These are phyloP conservation scores for Orchesella cincta DNA, from an alignment of 1,140 invertebrate species.

Conservation along the genomic window DNA sequence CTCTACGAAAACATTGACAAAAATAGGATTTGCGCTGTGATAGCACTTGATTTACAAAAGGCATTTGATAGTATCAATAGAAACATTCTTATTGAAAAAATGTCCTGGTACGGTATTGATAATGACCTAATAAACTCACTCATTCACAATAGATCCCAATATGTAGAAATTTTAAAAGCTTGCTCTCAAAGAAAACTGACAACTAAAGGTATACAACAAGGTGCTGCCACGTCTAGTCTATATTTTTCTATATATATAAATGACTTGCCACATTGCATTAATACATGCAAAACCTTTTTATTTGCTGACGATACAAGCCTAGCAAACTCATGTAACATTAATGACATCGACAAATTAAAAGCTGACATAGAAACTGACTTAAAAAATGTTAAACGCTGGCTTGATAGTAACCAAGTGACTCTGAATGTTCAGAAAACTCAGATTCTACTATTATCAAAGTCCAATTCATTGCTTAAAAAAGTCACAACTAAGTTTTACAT, in stretches of 20 bases:
- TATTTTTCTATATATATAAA: neutral
- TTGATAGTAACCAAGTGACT: too few species aligned
- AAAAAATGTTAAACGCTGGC: neutral
- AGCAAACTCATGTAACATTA: neutral
- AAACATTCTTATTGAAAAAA: slow-evolving; percentile 54
- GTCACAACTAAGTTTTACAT: too few species aligned
- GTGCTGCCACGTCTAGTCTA: neutral
- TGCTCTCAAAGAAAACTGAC: neutral
- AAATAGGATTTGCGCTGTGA: slow-evolving; percentile 49
- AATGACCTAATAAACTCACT: slow-evolving; percentile 17
- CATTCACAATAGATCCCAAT: slow-evolving; percentile 16
- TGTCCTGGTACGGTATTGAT: slow-evolving; percentile 42
- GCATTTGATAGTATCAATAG: too few species aligned
- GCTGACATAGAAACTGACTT: neutral
- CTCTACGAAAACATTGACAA: too few species aligned
- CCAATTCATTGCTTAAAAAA: too few species aligned
- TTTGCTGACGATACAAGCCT: neutral
- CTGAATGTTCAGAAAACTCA: too few species aligned
- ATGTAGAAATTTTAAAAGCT: neutral
- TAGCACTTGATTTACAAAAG: slow-evolving; percentile 51
- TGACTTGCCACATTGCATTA: neutral
- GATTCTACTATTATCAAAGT: too few species aligned
- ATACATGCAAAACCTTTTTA: neutral
- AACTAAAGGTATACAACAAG: slow-evolving; percentile 6
- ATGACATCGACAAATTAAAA: neutral